phyloP scores from a whole-genome alignment of 2,888 invertebrate species.

The Brachyptera putata region DNA sequence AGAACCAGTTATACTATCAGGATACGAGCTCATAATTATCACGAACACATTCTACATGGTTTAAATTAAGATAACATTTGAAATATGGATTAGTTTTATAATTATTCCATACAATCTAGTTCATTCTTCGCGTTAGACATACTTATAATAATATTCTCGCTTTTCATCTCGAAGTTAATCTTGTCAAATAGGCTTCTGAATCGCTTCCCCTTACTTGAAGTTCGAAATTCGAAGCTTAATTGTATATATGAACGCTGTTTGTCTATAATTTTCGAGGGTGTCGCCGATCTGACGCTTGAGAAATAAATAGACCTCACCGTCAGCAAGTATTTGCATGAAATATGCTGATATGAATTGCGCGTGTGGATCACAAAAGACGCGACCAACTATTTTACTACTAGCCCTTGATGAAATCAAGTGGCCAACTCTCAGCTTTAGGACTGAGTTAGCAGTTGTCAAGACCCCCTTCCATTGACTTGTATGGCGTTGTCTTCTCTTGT shows the following conservation, averaged over 20 bases:
- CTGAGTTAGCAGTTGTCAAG: conserved; percentile 29
- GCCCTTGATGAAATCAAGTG: conserved; percentile 26
- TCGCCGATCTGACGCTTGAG: neutral
- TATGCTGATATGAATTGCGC: conserved; percentile 14
- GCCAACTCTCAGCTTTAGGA: conserved; percentile 5
- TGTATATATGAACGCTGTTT: neutral
- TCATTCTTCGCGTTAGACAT: neutral
- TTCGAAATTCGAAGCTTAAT: neutral
- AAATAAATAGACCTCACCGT: conserved; percentile 23
- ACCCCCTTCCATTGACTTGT: no score
- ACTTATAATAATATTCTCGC: no score
- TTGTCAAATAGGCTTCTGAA: neutral
- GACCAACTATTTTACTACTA: no score
- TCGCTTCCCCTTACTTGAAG: neutral
- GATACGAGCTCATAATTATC: conserved; percentile 11
- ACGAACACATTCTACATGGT: conserved; percentile 3
- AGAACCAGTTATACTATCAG: conserved; percentile 1
- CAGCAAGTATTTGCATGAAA: conserved; percentile 26
- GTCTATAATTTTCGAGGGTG: conserved; percentile 9
- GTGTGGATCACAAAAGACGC: conserved; percentile 26
- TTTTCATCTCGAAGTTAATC: neutral
- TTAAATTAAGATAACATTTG: conserved; percentile 4
- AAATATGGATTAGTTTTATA: conserved; percentile 5
- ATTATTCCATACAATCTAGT: neutral
- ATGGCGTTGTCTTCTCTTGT: no score